Evolutionary conservation across 2,888 invertebrate genomes (phyloP), one percentile per base, ranked within the genome.

Genomic region (Nipponacmea schrenckii): DNA sequence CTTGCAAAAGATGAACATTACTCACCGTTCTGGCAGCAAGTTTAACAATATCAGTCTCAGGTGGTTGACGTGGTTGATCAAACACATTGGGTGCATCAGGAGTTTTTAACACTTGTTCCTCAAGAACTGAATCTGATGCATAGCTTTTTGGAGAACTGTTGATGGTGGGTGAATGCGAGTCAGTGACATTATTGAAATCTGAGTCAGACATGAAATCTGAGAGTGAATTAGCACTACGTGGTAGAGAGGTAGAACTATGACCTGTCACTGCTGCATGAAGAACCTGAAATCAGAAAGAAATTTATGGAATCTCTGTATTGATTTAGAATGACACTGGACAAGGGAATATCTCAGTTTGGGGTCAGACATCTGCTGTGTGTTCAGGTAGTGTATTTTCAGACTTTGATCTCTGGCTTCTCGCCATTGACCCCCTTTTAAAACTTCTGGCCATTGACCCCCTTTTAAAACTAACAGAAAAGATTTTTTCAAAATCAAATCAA

Each of bases 21-120:
- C 85, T 84, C 86, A 92, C 92, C 89, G 91, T 91, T 89, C 90
- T 91, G 7, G 92, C 92, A 68, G 92, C 92, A 63, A 92, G 88
- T 74, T 85, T 84, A 24, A 89, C 83, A 39, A 84, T 80, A 70
- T 85, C 81, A 8, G 76, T 77, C 27, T 83, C 83, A 2, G 79
- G 69, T 39, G 39, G 39, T 68, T 76, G 76, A 62, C 76, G 70
- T 48, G 73, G 74, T 39, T 72, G 50, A 20, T 74, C 73, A 20
- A 72, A 24, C 48, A 64, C 64, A 64, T 64, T 64, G n/a, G 69
- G 46, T 56, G 72, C 17, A 56, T 72, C 68, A 14, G 68, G 65
- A 7, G 48, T 24, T 17, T 76, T 76, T 15, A 62, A 50, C n/a
- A 69, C 24, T 15, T 69, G 20, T 7, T 76, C 75, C 17, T 72